phyloP scores from a whole-genome alignment of 1,140 invertebrate genomes.

The Rhopalosiphum padi region DNA sequence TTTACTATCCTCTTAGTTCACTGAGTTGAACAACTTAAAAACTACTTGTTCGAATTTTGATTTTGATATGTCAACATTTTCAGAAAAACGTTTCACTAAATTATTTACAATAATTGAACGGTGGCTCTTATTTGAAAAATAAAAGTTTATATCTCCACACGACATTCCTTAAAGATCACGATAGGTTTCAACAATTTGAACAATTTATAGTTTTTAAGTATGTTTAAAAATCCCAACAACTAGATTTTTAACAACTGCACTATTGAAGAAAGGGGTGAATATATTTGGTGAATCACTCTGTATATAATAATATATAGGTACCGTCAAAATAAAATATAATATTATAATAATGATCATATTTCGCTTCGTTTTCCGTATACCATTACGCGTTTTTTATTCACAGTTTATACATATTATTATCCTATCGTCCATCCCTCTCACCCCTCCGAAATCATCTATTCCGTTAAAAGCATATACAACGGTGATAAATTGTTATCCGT shows the following conservation, averaged over 20 bases:
- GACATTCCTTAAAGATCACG: neutral
- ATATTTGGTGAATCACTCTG: neutral
- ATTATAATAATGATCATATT: constrained; percentile 5
- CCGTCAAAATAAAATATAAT: neutral
- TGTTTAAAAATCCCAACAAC: neutral
- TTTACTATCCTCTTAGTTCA: too few species aligned
- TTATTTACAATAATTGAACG: neutral
- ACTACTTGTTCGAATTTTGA: neutral
- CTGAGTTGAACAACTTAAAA: neutral
- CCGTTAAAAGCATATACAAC: neutral
- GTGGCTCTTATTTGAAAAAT: neutral
- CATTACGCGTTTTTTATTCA: neutral
- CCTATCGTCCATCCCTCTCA: neutral
- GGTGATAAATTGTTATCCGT: neutral
- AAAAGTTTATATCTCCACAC: neutral
- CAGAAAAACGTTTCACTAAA: neutral
- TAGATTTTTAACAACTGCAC: neutral
- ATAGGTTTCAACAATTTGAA: neutral
- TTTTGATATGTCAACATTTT: neutral
- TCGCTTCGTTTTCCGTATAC: neutral
- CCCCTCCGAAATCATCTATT: neutral
- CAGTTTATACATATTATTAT: neutral
- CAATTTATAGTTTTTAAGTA: neutral
- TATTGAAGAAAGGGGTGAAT: neutral
- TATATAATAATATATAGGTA: neutral